Conservation (phyloP, 2,888 invertebrate genomes). For the Ectobius pallidus region DNA sequence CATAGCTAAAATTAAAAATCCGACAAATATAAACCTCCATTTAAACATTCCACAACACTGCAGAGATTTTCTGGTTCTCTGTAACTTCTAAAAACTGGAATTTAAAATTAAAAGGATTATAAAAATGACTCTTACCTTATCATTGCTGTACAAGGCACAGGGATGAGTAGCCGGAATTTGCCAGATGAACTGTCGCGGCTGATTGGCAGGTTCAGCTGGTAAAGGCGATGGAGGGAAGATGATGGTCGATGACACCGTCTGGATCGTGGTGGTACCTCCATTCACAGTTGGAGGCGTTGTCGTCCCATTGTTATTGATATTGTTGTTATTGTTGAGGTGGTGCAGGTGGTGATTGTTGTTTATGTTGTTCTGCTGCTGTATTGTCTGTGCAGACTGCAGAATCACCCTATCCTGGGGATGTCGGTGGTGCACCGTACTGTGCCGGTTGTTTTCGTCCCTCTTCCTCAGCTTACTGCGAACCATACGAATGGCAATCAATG, state of each 20-base stretch:
- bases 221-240: slow-evolving; percentile 47
- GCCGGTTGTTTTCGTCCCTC: slow-evolving; percentile 71
- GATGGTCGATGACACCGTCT: slow-evolving; percentile 10
- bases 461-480: slow-evolving; percentile 90
- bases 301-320: slow-evolving; percentile 43
- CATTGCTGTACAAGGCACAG: slow-evolving; percentile 72
- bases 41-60: too few relatives aligned
- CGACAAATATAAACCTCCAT: too few relatives aligned
- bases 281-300: slow-evolving; percentile 45
- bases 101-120: too few relatives aligned
- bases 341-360: slow-evolving; percentile 55
- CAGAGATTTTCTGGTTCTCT: too few relatives aligned
- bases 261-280: slow-evolving; percentile 33
- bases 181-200: slow-evolving; percentile 74
- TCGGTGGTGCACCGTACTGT: too few relatives aligned
- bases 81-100: too few relatives aligned
- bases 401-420: slow-evolving; percentile 42
- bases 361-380: slow-evolving; percentile 42
- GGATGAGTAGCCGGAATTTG: slow-evolving; percentile 74
- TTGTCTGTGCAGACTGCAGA: slow-evolving; percentile 45
- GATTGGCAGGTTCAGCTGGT: slow-evolving; percentile 51
- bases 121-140: too few relatives aligned
- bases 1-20: too few relatives aligned
- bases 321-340: slow-evolving; percentile 41
- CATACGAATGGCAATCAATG: slow-evolving; percentile 84